phyloP scores from a whole-genome alignment of 2,888 invertebrate genomes.

The Agrotis segetum region DNA sequence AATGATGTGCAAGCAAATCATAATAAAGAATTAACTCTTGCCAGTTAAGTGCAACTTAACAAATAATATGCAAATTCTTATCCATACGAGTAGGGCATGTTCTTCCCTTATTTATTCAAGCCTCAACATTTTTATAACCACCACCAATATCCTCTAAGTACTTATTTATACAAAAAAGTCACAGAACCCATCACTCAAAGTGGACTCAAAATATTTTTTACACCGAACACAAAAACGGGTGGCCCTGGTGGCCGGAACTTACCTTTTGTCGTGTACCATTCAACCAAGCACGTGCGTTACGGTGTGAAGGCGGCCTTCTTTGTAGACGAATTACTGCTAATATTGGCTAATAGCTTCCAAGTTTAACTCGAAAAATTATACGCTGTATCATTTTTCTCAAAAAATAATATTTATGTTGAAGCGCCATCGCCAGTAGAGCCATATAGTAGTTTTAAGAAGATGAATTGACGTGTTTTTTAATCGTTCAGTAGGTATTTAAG shows the following conservation, averaged over 20 bases:
- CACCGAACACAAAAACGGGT: slow-evolving; percentile 56
- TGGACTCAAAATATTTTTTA: slow-evolving; percentile 50
- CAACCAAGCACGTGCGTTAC: slow-evolving; percentile 73
- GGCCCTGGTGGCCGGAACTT: slow-evolving; percentile 69
- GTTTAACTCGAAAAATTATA: background rate
- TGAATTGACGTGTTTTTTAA: no score
- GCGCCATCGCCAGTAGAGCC: background rate
- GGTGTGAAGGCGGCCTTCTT: slow-evolving; percentile 54
- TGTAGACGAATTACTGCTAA: slow-evolving; percentile 45
- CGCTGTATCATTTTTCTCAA: background rate
- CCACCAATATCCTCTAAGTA: background rate
- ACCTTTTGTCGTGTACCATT: slow-evolving; percentile 68
- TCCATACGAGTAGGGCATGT: background rate
- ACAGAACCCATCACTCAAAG: slow-evolving; percentile 52
- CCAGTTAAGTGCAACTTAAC: background rate
- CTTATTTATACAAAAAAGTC: background rate
- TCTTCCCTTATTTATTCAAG: background rate
- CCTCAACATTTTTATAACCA: background rate
- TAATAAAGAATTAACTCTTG: background rate
- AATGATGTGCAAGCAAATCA: no score
- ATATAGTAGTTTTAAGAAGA: no score
- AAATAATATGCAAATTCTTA: background rate
- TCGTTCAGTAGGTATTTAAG: no score
- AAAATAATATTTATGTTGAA: background rate
- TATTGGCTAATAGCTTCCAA: slow-evolving; percentile 36